Evolutionary conservation across 2,797 vertebrate genomes (phyloP), one percentile per base, ranked within the genome.

Genomic region (Meda fulgida): DNA sequence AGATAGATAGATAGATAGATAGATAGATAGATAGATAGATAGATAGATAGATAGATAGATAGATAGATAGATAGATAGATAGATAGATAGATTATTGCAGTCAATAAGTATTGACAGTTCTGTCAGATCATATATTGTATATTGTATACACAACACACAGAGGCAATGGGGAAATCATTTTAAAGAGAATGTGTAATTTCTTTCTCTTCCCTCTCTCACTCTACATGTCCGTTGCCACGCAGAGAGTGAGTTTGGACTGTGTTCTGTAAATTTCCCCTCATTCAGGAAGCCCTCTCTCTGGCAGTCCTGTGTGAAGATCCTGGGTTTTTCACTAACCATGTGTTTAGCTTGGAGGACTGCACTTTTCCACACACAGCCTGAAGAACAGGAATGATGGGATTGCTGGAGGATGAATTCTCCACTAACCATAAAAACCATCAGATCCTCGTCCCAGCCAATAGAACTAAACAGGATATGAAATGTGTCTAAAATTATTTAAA

Each of bases 281-380:
- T 78, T 88, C 87, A 86, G 67, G 66, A 87, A 87, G 73, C 65
- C 34, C 46, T 83, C 78, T 84, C 46, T 86, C 84, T 66, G 80
- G 70, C 67, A 67, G 48, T 67, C 48, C 83, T 53, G 36, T 67
- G 60, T 53, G 34, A 75, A 60, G 51, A 60, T 67, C 58, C 53
- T 78, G 79, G 77, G 55, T 26, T 83, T 83, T 82, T 71, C 58
- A 72, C 60, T 81, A 87, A 87, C 72, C 84, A 77, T 80, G 76
- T 90, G 87, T 90, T 89, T 88, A 86, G 84, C 65, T 90, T 90
- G 87, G 88, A 88, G 66, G 73, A 53, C 43, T 76, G 77, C 70
- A 34, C 70, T 80, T 85, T 79, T 86, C 85, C 84, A 69, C 67
- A 79, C 69, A 31, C 70, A 89, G 78, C 40, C 60, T 46, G 60